phyloP scores from a whole-genome alignment of 2,113 vertebrate species.

The Xyrauchen texanus region DNA sequence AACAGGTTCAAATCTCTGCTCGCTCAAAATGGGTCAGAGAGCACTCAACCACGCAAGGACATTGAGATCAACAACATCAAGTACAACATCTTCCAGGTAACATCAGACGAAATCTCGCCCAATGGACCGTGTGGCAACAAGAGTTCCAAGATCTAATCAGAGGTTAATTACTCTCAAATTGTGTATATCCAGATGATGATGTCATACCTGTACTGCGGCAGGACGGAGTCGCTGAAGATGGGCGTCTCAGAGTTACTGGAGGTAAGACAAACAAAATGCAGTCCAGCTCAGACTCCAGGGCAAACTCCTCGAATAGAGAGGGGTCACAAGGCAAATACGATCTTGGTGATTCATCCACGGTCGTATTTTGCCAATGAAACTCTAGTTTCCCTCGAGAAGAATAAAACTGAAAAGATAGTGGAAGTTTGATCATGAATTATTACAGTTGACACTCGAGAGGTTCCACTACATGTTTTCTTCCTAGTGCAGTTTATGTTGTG shows the following conservation, averaged over 20 bases:
- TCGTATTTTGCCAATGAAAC: neutral
- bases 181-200: slow-evolving; percentile 86
- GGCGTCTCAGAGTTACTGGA: slow-evolving; percentile 85
- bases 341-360: neutral
- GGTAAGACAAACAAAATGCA: slow-evolving; percentile 73
- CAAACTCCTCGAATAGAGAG: neutral
- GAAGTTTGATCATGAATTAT: no score
- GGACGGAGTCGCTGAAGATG: slow-evolving; percentile 86
- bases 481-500: neutral
- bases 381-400: neutral
- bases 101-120: neutral
- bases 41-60: slow-evolving; percentile 74
- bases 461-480: no score
- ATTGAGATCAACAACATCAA: slow-evolving; percentile 89
- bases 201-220: slow-evolving; percentile 95
- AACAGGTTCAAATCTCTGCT: slow-evolving; percentile 90
- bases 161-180: slow-evolving; percentile 10
- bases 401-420: no score
- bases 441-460: no score
- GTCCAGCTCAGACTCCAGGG: neutral
- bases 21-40: slow-evolving; percentile 78
- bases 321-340: neutral
- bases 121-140: neutral
- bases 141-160: neutral
- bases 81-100: slow-evolving; percentile 91